phyloP scores from a whole-genome alignment of 2,797 vertebrate genomes.

The Eulemur mongoz region DNA sequence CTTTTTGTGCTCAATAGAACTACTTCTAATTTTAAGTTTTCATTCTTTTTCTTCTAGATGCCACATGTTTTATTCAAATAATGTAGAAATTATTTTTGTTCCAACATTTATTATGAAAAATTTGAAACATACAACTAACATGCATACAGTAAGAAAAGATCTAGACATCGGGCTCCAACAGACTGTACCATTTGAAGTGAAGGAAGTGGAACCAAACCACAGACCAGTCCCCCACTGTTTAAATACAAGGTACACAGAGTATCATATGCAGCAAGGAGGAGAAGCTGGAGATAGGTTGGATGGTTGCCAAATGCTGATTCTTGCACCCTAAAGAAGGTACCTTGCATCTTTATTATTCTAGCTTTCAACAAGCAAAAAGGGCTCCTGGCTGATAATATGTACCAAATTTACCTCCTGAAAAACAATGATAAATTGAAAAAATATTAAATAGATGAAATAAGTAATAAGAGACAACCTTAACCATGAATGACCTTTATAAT shows the following conservation, averaged over 20 bases:
- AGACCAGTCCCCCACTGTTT: neutral
- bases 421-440: constrained; percentile 10
- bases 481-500: constrained; percentile 76
- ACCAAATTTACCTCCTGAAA: constrained; percentile 6
- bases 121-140: neutral
- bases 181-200: neutral
- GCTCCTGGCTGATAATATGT: neutral
- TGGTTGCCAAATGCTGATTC: neutral
- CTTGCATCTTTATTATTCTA: neutral
- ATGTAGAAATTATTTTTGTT: neutral
- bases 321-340: neutral
- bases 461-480: constrained; percentile 76
- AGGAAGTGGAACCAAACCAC: neutral
- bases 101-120: neutral
- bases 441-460: constrained; percentile 74
- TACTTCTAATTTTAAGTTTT: neutral
- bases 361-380: constrained; percentile 12
- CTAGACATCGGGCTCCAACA: neutral
- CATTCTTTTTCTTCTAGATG: neutral
- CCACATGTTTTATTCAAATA: neutral
- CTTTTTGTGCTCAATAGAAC: neutral
- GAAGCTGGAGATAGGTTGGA: neutral
- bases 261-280: neutral
- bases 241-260: neutral
- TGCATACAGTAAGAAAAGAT: neutral